These are phyloP conservation scores for Parelbella ahira DNA, from an alignment of 2,888 invertebrate genomes.

Conservation along the genomic window DNA sequence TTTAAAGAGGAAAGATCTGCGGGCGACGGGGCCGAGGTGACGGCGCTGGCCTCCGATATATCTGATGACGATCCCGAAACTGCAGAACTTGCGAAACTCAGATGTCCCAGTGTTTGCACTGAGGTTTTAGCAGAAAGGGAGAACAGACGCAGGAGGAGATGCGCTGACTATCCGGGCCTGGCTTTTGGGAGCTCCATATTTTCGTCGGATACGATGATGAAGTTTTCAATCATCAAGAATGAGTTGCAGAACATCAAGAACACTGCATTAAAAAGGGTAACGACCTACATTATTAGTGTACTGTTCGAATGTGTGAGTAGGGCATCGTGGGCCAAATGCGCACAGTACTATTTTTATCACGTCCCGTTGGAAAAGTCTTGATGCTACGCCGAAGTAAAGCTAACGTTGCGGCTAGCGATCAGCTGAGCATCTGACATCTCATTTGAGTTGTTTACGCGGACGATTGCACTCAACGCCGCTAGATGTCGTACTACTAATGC, in stretches of 20 bases:
- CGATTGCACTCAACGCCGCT: slow-evolving; percentile 46
- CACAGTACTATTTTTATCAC: slow-evolving; percentile 74
- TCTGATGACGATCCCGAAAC: slow-evolving; percentile 87
- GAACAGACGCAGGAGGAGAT: slow-evolving; percentile 86
- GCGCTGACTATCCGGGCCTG: slow-evolving; percentile 95
- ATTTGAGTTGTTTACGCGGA: slow-evolving; percentile 72
- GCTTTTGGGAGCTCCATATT: slow-evolving; percentile 96
- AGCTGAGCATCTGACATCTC: slow-evolving; percentile 73
- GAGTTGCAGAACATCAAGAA: slow-evolving; percentile 98
- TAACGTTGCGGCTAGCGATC: slow-evolving; percentile 63
- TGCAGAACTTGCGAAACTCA: slow-evolving; percentile 89
- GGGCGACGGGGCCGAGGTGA: slow-evolving; percentile 69
- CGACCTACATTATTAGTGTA: slow-evolving; percentile 74
- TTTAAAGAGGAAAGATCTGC: slow-evolving; percentile 67
- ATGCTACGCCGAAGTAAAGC: slow-evolving; percentile 44
- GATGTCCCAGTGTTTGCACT: slow-evolving; percentile 93
- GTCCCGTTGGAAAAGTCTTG: slow-evolving; percentile 53
- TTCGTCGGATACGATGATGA: slow-evolving; percentile 98
- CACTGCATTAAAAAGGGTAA: slow-evolving; percentile 97
- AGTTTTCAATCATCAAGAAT: slow-evolving; percentile 97
- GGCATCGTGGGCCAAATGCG: slow-evolving; percentile 70
- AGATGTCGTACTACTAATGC: slow-evolving; percentile 56
- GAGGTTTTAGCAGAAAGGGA: slow-evolving; percentile 94
- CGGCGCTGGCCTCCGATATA: slow-evolving; percentile 52
- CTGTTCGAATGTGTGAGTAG: slow-evolving; percentile 53